Base-by-base conservation (phyloP, 1,140 invertebrate species). In the Tenebrio molitor region DNA sequence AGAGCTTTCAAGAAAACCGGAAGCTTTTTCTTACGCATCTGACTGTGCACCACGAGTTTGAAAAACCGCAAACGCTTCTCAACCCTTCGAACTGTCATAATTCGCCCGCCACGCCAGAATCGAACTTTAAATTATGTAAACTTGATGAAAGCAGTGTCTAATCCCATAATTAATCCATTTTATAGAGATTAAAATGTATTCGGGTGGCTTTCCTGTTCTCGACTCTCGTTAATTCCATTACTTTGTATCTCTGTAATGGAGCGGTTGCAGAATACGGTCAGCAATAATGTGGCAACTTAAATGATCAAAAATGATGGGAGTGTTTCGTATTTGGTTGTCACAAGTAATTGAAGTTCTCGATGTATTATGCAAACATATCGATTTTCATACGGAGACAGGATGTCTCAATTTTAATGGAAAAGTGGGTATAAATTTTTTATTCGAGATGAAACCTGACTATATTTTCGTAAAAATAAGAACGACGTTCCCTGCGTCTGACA, bases 391-490 rank as follows among this genome's bases (percentile, higher is more conserved):
- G 29, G n/a, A 58, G 23, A 58, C 23, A 25, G 23, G 19, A 50
- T 7, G 19, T 17, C 23, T 58, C 50, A 25, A 29, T 29, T 58
- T 58, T 12, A 33, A 5, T 39, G 36, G 36, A n/a, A 33, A 58
- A 58, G 50, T 29, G 50, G 21, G 25, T 58, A 58, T 58, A 58
- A 25, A 58, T 58, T 58, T 29, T 58, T 58, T 58, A 58, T 58
- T 25, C 19, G 23, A 58, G 12, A 58, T 17, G 50, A 29, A 58
- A 58, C 19, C 44, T 50, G 44, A 46, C 16, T 8, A 23, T 25
- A 12, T 58, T 58, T 58, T 58, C 2, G 8, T 58, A 33, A 58
- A 58, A 58, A 58, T 29, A 25, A 29, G 21, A 50, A n/a, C 44
- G 15, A 50, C 19, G 19, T 50, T 50, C 23, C 44, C n/a, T 50